Conservation (phyloP, 2,113 vertebrate genomes). For the Malurus alboscapulatus region DNA sequence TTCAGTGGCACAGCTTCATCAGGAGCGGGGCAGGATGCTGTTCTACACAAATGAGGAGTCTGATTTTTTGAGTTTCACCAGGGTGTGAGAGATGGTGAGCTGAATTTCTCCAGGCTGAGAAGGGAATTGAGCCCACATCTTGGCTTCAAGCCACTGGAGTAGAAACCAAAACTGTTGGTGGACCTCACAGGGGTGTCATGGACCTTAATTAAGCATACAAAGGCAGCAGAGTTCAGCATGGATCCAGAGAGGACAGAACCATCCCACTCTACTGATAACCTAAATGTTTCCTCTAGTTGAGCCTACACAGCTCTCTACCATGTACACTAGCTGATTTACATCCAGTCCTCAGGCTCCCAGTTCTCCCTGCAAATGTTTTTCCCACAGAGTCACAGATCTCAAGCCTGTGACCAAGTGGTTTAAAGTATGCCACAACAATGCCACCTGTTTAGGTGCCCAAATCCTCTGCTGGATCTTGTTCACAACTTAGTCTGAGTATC, state of each 20-base stretch:
- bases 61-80: not conserved
- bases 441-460: not conserved
- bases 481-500: not conserved
- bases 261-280: not conserved
- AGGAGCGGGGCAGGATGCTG: not conserved
- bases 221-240: not conserved
- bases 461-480: not conserved
- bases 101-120: not conserved
- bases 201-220: not conserved
- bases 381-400: not conserved
- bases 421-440: not conserved
- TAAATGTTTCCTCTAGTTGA: not conserved
- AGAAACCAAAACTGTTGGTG: not conserved
- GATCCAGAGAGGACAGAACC: not conserved
- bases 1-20: not conserved
- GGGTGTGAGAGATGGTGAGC: not conserved
- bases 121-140: not conserved
- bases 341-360: not conserved
- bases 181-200: not conserved
- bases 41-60: not conserved
- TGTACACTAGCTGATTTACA: not conserved
- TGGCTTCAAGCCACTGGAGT: not conserved
- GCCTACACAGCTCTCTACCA: not conserved
- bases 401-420: not conserved
- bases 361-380: not conserved